Percentiles rank a stretch among this genome's conserved stretches.
phyloP scores from a whole-genome alignment of 2,888 invertebrate genomes.

The Anarsia innoxiella region DNA sequence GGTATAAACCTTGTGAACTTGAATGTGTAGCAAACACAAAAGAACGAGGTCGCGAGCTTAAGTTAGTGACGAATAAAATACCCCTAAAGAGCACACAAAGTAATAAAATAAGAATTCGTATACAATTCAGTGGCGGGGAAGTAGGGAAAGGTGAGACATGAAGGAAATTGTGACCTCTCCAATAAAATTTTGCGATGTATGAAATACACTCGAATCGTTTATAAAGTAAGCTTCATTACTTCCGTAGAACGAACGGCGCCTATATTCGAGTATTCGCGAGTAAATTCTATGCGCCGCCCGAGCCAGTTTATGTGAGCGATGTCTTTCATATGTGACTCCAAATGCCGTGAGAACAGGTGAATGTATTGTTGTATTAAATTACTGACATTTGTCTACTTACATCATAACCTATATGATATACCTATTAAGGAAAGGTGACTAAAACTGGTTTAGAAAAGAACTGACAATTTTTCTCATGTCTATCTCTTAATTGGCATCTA shows the following conservation, averaged over 20 bases:
- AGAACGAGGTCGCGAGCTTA: no score
- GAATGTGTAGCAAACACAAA: no score
- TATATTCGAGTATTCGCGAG: slow-evolving; percentile 51
- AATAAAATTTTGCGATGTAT: slow-evolving; percentile 52
- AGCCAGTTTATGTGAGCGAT: slow-evolving; percentile 24
- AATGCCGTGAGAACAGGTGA: background rate
- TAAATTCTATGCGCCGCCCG: slow-evolving; percentile 32
- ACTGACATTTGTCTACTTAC: no score
- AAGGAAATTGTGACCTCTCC: slow-evolving; percentile 42
- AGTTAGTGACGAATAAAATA: background rate
- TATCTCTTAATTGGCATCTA: no score
- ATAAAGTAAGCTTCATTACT: slow-evolving; percentile 61
- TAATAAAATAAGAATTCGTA: background rate
- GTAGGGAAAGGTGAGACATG: slow-evolving; percentile 3
- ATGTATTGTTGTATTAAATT: background rate
- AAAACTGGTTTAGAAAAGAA: no score
- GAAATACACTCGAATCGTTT: slow-evolving; percentile 55
- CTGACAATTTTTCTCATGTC: no score
- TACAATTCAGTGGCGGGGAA: background rate
- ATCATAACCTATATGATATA: no score
- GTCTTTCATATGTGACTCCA: slow-evolving; percentile 1
- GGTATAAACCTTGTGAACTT: no score
- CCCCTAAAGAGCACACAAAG: background rate
- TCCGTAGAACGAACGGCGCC: slow-evolving; percentile 36
- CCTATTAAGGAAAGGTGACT: no score